Evolutionary conservation across 2,888 invertebrate genomes (phyloP), one percentile per base, ranked within the genome.

Genomic region (Hirtodrosophila cameraria): DNA sequence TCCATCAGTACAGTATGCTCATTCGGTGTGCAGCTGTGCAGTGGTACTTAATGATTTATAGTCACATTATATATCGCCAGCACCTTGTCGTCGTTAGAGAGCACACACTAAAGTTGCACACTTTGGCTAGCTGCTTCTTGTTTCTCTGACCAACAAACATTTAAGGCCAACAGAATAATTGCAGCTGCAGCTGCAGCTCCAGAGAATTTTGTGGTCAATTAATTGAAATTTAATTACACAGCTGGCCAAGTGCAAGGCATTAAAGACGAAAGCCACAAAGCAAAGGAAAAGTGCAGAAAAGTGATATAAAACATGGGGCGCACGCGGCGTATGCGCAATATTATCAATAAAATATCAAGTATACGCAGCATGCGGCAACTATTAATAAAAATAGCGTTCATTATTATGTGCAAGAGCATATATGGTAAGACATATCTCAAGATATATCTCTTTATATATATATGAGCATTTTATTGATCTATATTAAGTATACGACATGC

Each of bases 41-140:
- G 16, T 42, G 52, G 49, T 43, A 53, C 57, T 65, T 58, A 61
- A 58, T 80, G 84, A 78, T 73, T 73, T 83, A 78, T 80, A 16
- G 46, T 15, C 53, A 20, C 58, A 69, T 54, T 60, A 58, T 72
- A 52, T 25, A 15, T 35, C 12, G 25, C 30, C 36, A 31, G 31
- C 50, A 50, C 13, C 27, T 31, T 28, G 15, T 2, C 12, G 8
- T 18, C 35, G 3, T 15, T 25, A 9, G 13, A 23, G 12, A 3
- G 18, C 7, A 20, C 13, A 25, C 25, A n/a, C 18, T 2, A 6
- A 25, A 25, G 20, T 13, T 36, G 20, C 48, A 38, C 8, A 42
- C 23, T 50, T 11, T 42, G 33, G 33, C n/a, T 27, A 16, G 5
- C 13, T 18, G 27, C 38, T 49, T 45, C 38, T 49, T 45, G 43